phyloP scores from a whole-genome alignment of 1,140 invertebrate genomes.

The Formica selysi region DNA sequence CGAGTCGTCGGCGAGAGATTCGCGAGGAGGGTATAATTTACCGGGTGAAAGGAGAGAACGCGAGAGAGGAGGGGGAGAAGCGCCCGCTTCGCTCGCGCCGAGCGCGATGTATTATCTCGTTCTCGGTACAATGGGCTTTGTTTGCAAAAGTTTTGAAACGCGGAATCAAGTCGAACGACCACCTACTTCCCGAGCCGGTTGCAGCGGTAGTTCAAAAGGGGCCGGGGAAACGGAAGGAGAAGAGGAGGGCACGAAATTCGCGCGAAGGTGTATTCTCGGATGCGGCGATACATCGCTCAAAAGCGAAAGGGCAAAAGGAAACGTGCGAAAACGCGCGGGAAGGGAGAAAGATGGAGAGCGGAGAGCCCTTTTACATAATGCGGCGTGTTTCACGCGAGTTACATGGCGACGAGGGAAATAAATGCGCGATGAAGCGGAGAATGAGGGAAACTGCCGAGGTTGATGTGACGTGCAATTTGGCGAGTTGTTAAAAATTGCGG shows the following conservation, averaged over 20 bases:
- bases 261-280: slow-evolving; percentile 53
- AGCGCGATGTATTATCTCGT: slow-evolving; percentile 71
- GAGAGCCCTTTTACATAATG: slow-evolving; percentile 50
- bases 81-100: slow-evolving; percentile 36
- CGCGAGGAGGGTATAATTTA: slow-evolving; percentile 69
- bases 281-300: slow-evolving; percentile 47
- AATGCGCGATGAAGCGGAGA: slow-evolving; percentile 65
- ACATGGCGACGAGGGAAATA: slow-evolving; percentile 59
- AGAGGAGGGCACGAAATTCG: slow-evolving; percentile 40
- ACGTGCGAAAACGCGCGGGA: slow-evolving; percentile 6
- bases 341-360: background rate
- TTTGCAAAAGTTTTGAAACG: slow-evolving; percentile 71
- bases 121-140: slow-evolving; percentile 70
- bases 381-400: slow-evolving; percentile 38
- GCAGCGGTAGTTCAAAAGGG: slow-evolving; percentile 68
- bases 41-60: slow-evolving; percentile 45
- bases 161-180: slow-evolving; percentile 69
- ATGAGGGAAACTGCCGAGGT: background rate
- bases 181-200: slow-evolving; percentile 68
- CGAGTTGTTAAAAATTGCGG: background rate
- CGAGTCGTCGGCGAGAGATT: slow-evolving; percentile 26
- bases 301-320: slow-evolving; percentile 68
- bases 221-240: slow-evolving; percentile 4
- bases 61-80: slow-evolving; percentile 32
- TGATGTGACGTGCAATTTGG: slow-evolving; percentile 36